These are phyloP conservation scores for Eupithecia centaureata DNA, from an alignment of 2,888 invertebrate genomes.

Conservation along the genomic window DNA sequence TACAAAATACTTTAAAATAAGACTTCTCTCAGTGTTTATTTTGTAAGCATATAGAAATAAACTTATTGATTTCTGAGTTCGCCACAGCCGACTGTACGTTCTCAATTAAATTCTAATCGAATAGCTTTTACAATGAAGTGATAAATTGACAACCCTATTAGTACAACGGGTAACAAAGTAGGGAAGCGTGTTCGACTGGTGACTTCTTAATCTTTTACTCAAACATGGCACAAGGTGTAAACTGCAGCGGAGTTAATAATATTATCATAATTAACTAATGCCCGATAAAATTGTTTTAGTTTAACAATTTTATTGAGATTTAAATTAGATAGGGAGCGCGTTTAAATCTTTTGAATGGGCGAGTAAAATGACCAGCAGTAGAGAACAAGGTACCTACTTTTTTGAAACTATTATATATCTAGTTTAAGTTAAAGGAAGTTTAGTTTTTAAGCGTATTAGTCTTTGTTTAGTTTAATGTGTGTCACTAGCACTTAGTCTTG, in stretches of 20 bases:
- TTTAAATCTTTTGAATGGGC: not conserved
- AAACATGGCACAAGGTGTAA: conserved; percentile 36
- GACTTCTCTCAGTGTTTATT: no score
- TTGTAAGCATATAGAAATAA: no score
- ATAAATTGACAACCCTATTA: conserved; percentile 56
- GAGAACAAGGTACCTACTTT: no score
- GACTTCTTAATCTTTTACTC: conserved; percentile 70
- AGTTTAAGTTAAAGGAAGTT: no score
- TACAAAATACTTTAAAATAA: no score
- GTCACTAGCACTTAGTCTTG: no score
- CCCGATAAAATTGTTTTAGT: not conserved
- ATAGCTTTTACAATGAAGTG: conserved; percentile 4
- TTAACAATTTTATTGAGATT: not conserved
- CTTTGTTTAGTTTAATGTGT: no score
- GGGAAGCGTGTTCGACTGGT: conserved; percentile 64
- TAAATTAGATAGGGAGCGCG: not conserved
- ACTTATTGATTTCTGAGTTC: no score
- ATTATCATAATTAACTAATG: no score
- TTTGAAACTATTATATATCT: no score
- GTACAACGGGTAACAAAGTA: conserved; percentile 58
- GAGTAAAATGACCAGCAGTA: no score
- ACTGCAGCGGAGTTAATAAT: conserved; percentile 35
- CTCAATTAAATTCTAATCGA: conserved; percentile 1
- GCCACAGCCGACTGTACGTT: not conserved
- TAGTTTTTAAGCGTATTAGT: no score